Evolutionary conservation across 30 jellyfish, hydroid and myxozoan species (phyloP).

Genomic region (Cassiopea andromeda): DNA sequence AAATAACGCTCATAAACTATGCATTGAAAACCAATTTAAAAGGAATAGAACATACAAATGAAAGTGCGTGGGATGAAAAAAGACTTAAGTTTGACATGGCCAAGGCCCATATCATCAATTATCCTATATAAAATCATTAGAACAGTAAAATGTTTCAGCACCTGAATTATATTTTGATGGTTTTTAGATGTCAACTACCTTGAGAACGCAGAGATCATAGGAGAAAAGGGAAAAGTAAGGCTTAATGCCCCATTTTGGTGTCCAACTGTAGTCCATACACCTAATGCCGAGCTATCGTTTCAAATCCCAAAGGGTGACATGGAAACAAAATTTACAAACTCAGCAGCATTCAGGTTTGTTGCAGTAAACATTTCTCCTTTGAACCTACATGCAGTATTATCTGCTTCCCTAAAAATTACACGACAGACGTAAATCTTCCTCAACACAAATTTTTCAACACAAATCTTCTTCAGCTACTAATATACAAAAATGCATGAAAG

Average conservation of each 20-base stretch:
- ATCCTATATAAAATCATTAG: too few species aligned
- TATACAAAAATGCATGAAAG: too few species aligned
- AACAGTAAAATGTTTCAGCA: too few species aligned
- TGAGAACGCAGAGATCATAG: slow-evolving; percentile 64
- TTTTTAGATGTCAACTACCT: slow-evolving; percentile 46
- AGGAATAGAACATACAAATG: too few species aligned
- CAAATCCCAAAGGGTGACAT: slow-evolving; percentile 61
- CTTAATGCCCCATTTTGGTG: slow-evolving; percentile 73
- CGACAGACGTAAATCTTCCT: too few species aligned
- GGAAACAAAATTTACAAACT: slow-evolving; percentile 42
- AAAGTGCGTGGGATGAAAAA: too few species aligned
- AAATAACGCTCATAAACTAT: neutral
- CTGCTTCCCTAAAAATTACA: too few species aligned
- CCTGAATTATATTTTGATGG: neutral
- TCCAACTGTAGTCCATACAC: slow-evolving; percentile 61
- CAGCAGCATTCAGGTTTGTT: slow-evolving; percentile 74
- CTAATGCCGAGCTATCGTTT: slow-evolving; percentile 31
- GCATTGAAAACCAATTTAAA: neutral
- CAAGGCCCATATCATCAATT: too few species aligned
- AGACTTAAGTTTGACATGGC: too few species aligned
- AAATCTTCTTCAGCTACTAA: too few species aligned
- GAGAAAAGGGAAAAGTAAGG: slow-evolving; percentile 65
- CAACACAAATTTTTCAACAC: too few species aligned
- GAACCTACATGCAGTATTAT: neutral
- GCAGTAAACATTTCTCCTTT: neutral